These are phyloP conservation scores for Agriopis aurantiaria DNA, from an alignment of 2,888 invertebrate species.

Conservation along the genomic window DNA sequence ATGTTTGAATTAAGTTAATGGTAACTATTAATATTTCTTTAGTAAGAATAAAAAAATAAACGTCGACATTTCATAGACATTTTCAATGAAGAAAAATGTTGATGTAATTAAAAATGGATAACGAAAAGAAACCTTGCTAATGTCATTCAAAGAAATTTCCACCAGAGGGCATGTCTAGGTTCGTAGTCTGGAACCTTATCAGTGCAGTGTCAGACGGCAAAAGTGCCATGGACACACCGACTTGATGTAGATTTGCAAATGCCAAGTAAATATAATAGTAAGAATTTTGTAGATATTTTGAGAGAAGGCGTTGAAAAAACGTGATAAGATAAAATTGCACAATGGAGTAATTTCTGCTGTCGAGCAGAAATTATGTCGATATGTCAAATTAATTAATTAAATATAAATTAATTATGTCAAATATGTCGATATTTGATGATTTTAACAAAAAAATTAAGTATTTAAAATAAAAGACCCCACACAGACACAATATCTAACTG, in stretches of 20 bases:
- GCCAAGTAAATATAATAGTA: constrained; percentile 12
- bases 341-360: no score
- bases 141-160: constrained; percentile 16
- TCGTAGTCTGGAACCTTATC: constrained; percentile 39
- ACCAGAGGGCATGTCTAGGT: constrained; percentile 21
- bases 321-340: no score
- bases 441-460: no score
- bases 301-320: not conserved
- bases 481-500: no score
- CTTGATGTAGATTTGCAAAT: constrained; percentile 22
- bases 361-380: no score
- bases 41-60: constrained; percentile 1
- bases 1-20: constrained; percentile 5
- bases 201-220: constrained; percentile 35
- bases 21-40: not conserved
- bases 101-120: constrained; percentile 28
- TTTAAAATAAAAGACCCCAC: no score
- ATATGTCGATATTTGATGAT: no score
- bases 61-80: not conserved
- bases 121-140: constrained; percentile 4
- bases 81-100: constrained; percentile 19
- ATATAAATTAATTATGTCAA: no score
- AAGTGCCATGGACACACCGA: constrained; percentile 22
- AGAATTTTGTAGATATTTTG: not conserved
- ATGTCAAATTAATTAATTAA: no score